Conservation (phyloP, 2,888 invertebrate species). For the Scaptomyza reducta region DNA sequence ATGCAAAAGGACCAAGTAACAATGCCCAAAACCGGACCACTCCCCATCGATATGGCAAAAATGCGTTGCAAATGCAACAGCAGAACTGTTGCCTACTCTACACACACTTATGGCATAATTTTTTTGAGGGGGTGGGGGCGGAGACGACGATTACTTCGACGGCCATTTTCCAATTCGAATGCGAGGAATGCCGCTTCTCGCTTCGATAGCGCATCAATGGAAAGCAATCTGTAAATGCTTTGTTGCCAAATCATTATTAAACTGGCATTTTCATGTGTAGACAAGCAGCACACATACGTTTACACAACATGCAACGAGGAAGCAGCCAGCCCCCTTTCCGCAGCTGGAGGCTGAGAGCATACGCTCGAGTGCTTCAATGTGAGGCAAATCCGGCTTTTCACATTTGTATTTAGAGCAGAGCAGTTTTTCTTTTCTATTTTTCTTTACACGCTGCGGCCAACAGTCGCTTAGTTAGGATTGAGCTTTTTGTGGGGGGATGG, state of each 20-base stretch:
- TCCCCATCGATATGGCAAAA: slow-evolving; percentile 31
- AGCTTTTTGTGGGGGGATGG: slow-evolving; percentile 6
- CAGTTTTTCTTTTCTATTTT: not conserved
- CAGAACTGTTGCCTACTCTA: not conserved
- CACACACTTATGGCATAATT: slow-evolving; percentile 32
- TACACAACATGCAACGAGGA: not conserved
- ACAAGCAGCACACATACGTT: slow-evolving; percentile 19
- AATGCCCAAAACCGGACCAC: slow-evolving; percentile 6
- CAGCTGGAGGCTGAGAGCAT: slow-evolving; percentile 14
- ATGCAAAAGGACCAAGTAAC: slow-evolving; percentile 38
- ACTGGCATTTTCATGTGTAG: slow-evolving; percentile 74
- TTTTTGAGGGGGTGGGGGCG: slow-evolving; percentile 15
- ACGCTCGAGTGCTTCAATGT: slow-evolving; percentile 46
- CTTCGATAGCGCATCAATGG: slow-evolving; percentile 59
- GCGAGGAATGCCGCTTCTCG: slow-evolving; percentile 21
- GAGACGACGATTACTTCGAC: slow-evolving; percentile 4
- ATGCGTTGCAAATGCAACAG: slow-evolving; percentile 15
- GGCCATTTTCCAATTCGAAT: slow-evolving; percentile 13
- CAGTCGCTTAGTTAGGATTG: slow-evolving; percentile 41
- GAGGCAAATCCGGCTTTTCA: slow-evolving; percentile 56
- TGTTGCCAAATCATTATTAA: slow-evolving; percentile 72
- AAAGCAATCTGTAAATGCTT: slow-evolving; percentile 77
- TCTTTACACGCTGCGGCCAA: slow-evolving; percentile 37
- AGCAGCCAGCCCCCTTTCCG: slow-evolving; percentile 21
- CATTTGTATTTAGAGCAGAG: slow-evolving; percentile 66